A percentile compares a stretch with the other conserved stretches of the same genome.
Evolutionary conservation across 2,888 invertebrate genomes (phyloP).

Genomic region (Harmothoe impar): DNA sequence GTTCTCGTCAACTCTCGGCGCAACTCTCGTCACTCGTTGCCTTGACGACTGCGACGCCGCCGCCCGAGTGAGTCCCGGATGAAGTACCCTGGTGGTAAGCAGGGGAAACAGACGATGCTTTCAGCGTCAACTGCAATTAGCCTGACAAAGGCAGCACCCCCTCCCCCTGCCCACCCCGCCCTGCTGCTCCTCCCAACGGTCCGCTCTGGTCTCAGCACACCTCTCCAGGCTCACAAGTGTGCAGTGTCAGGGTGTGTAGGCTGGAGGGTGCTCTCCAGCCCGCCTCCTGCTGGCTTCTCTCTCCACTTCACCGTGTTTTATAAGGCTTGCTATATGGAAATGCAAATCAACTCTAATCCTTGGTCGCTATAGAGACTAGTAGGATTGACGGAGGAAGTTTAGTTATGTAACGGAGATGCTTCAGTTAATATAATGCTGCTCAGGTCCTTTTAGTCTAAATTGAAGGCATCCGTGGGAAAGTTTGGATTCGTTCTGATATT

Average conservation of each 20-base stretch:
- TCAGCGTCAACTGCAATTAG: slow-evolving; percentile 41
- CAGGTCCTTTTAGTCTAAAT: too few species aligned
- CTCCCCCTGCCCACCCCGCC: background rate
- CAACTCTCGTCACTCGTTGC: slow-evolving; percentile 23
- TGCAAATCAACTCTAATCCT: slow-evolving; percentile 3
- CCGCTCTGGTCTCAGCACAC: background rate
- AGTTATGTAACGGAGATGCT: background rate
- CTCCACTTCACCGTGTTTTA: slow-evolving; percentile 35
- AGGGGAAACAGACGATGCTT: slow-evolving; percentile 47
- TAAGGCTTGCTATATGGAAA: slow-evolving; percentile 28
- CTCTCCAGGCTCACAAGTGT: slow-evolving; percentile 47
- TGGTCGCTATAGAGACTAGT: background rate
- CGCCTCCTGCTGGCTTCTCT: background rate
- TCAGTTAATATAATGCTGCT: background rate
- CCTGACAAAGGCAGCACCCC: slow-evolving; percentile 38
- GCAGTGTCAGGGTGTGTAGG: background rate
- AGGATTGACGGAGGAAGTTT: background rate
- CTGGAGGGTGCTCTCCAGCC: background rate
- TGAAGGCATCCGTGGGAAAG: background rate
- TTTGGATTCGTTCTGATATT: background rate
- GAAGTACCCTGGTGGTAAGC: background rate
- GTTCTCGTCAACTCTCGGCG: slow-evolving; percentile 7
- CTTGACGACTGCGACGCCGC: slow-evolving; percentile 9
- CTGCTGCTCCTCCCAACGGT: too few species aligned
- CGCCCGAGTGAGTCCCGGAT: slow-evolving; percentile 30